Conservation (phyloP, 2,888 invertebrate genomes). For the Stegana nigrithorax region DNA sequence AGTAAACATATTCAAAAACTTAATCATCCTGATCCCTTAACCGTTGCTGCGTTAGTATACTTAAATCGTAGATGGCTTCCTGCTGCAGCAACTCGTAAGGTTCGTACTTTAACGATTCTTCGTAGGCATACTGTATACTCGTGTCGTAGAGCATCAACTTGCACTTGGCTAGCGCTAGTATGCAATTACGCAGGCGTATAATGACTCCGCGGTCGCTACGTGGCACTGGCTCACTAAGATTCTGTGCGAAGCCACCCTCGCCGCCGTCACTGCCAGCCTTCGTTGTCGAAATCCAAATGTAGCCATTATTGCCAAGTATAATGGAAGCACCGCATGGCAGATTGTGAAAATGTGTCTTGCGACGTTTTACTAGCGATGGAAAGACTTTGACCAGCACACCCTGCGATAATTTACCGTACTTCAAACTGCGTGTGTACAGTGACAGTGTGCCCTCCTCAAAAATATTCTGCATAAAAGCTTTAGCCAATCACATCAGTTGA, state of each 20-base stretch:
- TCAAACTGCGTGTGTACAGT: conserved; percentile 93
- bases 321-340: conserved; percentile 91
- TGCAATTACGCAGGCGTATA: conserved; percentile 88
- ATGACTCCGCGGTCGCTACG: conserved; percentile 85
- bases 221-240: conserved; percentile 78
- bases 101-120: conserved; percentile 86
- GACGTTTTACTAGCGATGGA: conserved; percentile 89
- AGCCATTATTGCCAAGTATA: conserved; percentile 96
- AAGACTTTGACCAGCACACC: conserved; percentile 91
- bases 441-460: conserved; percentile 92
- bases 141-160: conserved; percentile 93
- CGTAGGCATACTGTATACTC: conserved; percentile 90
- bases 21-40: conserved; percentile 70
- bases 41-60: conserved; percentile 81
- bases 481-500: not conserved
- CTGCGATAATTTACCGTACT: conserved; percentile 95
- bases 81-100: conserved; percentile 84
- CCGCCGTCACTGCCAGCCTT: conserved; percentile 74
- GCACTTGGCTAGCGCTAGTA: conserved; percentile 85
- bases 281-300: conserved; percentile 90
- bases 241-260: conserved; percentile 82
- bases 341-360: conserved; percentile 96
- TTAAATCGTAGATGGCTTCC: conserved; percentile 87
- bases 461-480: conserved; percentile 71
- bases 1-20: not conserved